Evolutionary conservation across 2,113 vertebrate genomes (phyloP), one percentile per base, ranked within the genome.

Genomic region (Apteryx owenii): DNA sequence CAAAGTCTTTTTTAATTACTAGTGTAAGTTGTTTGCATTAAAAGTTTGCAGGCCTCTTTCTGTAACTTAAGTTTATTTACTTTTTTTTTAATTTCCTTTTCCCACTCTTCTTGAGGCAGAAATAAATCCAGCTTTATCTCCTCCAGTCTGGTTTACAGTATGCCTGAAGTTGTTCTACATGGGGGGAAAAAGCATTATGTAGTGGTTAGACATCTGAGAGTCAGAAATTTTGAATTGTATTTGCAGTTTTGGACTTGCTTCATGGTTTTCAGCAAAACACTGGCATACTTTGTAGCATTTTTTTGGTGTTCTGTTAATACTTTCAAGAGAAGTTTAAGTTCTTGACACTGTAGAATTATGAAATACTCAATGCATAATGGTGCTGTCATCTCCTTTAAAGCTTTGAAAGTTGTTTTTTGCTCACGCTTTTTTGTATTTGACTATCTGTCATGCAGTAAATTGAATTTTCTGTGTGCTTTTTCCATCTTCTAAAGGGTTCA

Each of bases 291-390:
- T 71, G 26, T 56, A 75, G 51, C 11, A 18, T 4, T 36, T 65
- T 73, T 82, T 75, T 53, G 26, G 62, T 38, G 3, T 92, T 93
- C 46, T 89, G 33, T 66, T 93, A 84, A 86, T 81, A 89, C 68
- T 93, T 93, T 20, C n/a, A 72, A 12, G 60, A 44, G 90, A 89
- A 90, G 6, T 94, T 88, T 71, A 77, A 66, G 73, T 88, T 36
- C 48, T 54, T 36, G 36, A 21, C 6, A 29, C 19, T 54, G 48
- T 72, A 76, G 51, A 91, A 66, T 83, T 76, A 68, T 64, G 89
- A 86, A 96, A 93, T 95, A 93, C 85, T 91, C 40, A 68, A 79
- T 80, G 68, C n/a, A 69, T 71, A 89, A 77, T 70, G 48, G 53
- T 72, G 60, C 75, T 76, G 75, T 92, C n/a, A 78, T 92, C n/a